A percentile compares a stretch with the other conserved stretches of the same genome.
Conservation (phyloP, 2,888 invertebrate genomes). For the Pegoplata infirma region DNA sequence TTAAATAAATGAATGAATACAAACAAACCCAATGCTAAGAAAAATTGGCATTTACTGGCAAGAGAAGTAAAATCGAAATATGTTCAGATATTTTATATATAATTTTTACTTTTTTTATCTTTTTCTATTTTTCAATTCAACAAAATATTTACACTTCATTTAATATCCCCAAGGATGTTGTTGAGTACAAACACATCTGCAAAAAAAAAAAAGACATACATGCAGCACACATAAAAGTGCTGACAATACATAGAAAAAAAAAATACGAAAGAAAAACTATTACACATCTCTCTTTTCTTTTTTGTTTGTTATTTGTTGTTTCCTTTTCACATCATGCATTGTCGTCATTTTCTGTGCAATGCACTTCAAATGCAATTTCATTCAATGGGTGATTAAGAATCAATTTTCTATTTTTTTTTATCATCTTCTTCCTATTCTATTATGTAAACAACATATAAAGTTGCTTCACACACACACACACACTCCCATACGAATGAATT, state of each 20-base stretch:
- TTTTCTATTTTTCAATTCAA: conserved; percentile 21
- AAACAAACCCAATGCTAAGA: neutral
- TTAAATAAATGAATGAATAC: neutral
- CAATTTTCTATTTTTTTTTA: conserved; percentile 56
- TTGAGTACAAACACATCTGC: conserved; percentile 43
- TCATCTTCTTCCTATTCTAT: neutral
- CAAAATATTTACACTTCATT: conserved; percentile 63
- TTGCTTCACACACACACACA: conserved; percentile 4
- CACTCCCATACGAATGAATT: neutral
- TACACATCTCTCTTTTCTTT: conserved; percentile 16
- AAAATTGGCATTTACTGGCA: neutral
- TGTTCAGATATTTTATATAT: conserved; percentile 12
- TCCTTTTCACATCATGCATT: conserved; percentile 32
- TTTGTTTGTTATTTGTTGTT: conserved; percentile 18
- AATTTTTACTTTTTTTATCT: neutral
- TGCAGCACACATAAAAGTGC: neutral
- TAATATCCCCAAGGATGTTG: conserved; percentile 61
- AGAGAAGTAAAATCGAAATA: neutral
- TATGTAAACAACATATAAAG: conserved; percentile 1
- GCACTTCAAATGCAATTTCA: conserved; percentile 61
- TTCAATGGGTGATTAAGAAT: conserved; percentile 64
- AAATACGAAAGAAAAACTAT: conserved; percentile 23
- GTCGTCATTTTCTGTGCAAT: conserved; percentile 44
- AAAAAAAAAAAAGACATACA: conserved; percentile 41
- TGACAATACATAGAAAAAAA: too few relatives aligned